These are phyloP conservation scores for Beris chalybata DNA, from an alignment of 2,888 invertebrate genomes.

Conservation along the genomic window DNA sequence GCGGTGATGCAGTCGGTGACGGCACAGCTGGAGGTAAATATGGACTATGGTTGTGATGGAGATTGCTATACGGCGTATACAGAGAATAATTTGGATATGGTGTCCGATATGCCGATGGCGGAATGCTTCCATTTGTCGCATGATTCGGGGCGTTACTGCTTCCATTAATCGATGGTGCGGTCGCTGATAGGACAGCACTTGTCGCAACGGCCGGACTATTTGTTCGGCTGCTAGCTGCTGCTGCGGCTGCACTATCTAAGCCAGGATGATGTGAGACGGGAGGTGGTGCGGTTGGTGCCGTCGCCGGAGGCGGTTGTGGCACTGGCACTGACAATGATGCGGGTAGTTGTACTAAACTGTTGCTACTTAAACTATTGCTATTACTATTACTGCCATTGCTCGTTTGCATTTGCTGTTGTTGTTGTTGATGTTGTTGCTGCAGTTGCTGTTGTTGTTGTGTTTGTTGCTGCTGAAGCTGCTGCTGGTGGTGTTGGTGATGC, in stretches of 20 bases:
- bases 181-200: slow-evolving; percentile 44
- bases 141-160: slow-evolving; percentile 45
- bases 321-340: slow-evolving; percentile 47
- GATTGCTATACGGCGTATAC: slow-evolving; percentile 77
- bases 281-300: slow-evolving; percentile 52
- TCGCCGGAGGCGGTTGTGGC: slow-evolving; percentile 44
- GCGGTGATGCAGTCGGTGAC: slow-evolving; percentile 65
- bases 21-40: slow-evolving; percentile 67
- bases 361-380: slow-evolving; percentile 42
- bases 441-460: slow-evolving; percentile 46
- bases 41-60: slow-evolving; percentile 74
- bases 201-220: slow-evolving; percentile 56
- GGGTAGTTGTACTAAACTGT: slow-evolving; percentile 58
- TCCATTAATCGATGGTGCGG: slow-evolving; percentile 47
- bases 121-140: slow-evolving; percentile 45
- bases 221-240: slow-evolving; percentile 55
- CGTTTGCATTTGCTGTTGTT: slow-evolving; percentile 43
- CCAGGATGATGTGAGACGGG: slow-evolving; percentile 50
- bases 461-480: slow-evolving; percentile 9
- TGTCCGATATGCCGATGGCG: slow-evolving; percentile 52
- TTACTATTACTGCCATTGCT: slow-evolving; percentile 43
- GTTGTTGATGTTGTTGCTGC: slow-evolving; percentile 47
- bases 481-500: slow-evolving; percentile 39
- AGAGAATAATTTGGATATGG: slow-evolving; percentile 60
- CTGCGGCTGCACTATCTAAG: slow-evolving; percentile 49